Evolutionary conservation across 1,140 invertebrate species (phyloP), one percentile per base, ranked within the genome.

Genomic region (Drosophila lowei): DNA sequence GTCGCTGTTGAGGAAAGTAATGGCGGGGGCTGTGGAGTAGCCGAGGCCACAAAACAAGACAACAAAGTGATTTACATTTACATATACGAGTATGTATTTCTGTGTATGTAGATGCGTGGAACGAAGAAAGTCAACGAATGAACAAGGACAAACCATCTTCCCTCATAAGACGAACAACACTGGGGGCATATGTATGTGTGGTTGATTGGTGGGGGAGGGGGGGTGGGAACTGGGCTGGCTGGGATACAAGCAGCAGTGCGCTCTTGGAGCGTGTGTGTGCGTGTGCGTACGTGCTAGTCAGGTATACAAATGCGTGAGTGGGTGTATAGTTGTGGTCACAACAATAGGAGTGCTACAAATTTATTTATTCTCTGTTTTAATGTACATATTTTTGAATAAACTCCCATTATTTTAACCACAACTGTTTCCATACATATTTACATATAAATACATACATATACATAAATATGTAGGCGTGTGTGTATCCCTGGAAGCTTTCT

Each of bases 31-130:
- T n/a, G 23, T 9, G 28, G 30, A 55, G 34, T 43, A 42, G 52
- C 54, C 76, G 63, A 74, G 65, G 77, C 64, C 71, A 57, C 64
- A 65, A 47, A 58, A 58, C 54, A 78, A 83, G 63, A 77, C 47
- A 63, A 84, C 43, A 59, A 63, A 47, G 44, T 72, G 43, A 30
- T 30, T 30, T 30, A 30, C 30, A 30, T 30, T 9, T 61, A 49
- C 38, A 46, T 47, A 16, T 44, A 44, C 38, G 30, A 43, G 57
- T 44, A 53, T 16, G 49, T 44, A 30, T 53, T 46, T 60, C n/a
- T 7, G 41, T 38, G 11, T 38, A 8, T 38, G 11, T 1, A 38
- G 16, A 55, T 54, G 25, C 55, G 47, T 30, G 30, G 30, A 2
- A 42, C 65, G 55, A 66, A 23, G 49, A 23, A 41, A 44, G 48